A percentile compares a stretch with the other conserved stretches of the same genome.
These are phyloP conservation scores for Vireo griseus DNA, from an alignment of 2,797 vertebrate species.

Conservation along the genomic window DNA sequence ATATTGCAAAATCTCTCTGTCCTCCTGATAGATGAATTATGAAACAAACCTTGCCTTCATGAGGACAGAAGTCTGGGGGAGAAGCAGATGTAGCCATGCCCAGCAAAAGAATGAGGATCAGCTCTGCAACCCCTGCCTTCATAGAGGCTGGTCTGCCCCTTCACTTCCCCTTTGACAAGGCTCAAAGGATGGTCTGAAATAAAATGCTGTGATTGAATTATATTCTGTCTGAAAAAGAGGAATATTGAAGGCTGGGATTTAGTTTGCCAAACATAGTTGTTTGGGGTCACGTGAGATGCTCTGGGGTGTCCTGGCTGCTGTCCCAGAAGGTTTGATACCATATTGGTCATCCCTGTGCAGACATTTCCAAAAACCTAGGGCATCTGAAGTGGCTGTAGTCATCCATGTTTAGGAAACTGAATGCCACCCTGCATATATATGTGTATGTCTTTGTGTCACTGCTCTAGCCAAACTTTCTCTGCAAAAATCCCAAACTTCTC, in stretches of 20 bases:
- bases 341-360: not conserved
- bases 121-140: not conserved
- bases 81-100: rapidly evolving
- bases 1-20: not conserved
- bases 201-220: not conserved
- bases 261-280: not conserved
- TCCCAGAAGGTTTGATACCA: not conserved
- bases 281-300: not conserved
- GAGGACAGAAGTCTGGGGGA: not conserved
- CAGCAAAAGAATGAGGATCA: not conserved
- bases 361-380: not conserved
- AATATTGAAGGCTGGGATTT: not conserved
- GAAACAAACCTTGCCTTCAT: not conserved
- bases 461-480: not conserved
- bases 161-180: not conserved
- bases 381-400: not conserved
- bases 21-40: not conserved
- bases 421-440: not conserved
- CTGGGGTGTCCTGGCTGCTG: not conserved
- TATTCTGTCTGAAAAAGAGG: not conserved
- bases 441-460: not conserved
- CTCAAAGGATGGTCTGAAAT: not conserved
- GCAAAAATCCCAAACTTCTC: not conserved
- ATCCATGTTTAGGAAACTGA: not conserved
- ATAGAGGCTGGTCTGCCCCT: not conserved